phyloP scores from a whole-genome alignment of 2,797 vertebrate genomes.

The Ibycter americanus region DNA sequence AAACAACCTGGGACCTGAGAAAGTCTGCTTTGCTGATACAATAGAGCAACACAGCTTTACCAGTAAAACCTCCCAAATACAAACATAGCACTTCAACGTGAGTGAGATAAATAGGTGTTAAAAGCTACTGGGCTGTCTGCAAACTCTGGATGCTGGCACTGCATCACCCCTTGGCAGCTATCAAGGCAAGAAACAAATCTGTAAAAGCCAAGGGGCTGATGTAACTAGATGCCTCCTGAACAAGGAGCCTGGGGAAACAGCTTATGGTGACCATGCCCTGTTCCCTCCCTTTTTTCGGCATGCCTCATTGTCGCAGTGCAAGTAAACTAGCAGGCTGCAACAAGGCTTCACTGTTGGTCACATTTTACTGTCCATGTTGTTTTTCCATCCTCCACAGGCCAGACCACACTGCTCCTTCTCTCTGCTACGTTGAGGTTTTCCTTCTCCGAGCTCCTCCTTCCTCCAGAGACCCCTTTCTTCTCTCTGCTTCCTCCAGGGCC shows the following conservation, averaged over 20 bases:
- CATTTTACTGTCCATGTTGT: too few relatives aligned
- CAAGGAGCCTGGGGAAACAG: background rate
- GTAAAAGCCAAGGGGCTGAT: background rate
- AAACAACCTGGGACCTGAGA: background rate
- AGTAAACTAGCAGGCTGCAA: too few relatives aligned
- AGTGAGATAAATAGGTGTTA: background rate
- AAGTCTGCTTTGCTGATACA: background rate
- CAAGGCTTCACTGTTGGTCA: too few relatives aligned
- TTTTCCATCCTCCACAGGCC: too few relatives aligned
- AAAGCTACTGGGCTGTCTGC: background rate
- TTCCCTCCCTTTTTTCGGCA: background rate
- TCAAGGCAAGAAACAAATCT: background rate
- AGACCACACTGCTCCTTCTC: too few relatives aligned
- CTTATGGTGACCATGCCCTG: background rate
- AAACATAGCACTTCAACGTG: background rate
- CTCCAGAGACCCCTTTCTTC: too few relatives aligned
- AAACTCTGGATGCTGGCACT: background rate
- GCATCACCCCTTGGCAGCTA: background rate
- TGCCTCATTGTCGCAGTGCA: too few relatives aligned
- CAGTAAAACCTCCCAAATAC: background rate
- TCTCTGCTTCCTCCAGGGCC: too few relatives aligned
- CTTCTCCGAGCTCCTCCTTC: too few relatives aligned
- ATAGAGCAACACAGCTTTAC: background rate
- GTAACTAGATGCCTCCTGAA: background rate
- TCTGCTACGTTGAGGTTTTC: too few relatives aligned